Percentiles rank a stretch among this genome's conserved stretches.
Conservation (phyloP, 30 jellyfish, hydroid and myxozoan genomes). For the Pseudorhiza aurosa region DNA sequence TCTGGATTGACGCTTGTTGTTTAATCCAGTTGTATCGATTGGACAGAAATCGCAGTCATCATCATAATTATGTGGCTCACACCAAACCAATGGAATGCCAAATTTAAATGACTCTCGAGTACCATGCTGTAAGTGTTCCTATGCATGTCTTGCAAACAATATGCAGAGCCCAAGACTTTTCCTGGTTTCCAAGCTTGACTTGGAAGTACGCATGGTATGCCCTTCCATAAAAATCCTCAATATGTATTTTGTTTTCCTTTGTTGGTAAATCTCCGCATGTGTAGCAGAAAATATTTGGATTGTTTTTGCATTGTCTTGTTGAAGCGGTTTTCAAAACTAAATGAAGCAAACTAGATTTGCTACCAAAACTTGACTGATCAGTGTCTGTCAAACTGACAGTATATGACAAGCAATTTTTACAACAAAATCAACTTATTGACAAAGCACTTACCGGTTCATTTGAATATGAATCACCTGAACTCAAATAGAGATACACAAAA, state of each 20-base stretch:
- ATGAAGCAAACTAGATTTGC: neutral
- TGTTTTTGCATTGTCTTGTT: constrained; percentile 8
- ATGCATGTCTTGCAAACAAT: constrained; percentile 36
- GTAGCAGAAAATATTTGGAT: constrained; percentile 8
- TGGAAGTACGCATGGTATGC: constrained; percentile 10
- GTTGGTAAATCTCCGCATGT: constrained; percentile 7
- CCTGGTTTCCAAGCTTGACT: constrained; percentile 31
- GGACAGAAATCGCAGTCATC: constrained; percentile 22
- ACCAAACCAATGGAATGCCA: constrained; percentile 43
- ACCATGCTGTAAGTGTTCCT: constrained; percentile 2
- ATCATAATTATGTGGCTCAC: constrained; percentile 4
- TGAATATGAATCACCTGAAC: constrained; percentile 1
- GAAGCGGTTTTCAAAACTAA: neutral
- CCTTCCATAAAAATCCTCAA: neutral
- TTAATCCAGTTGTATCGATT: constrained; percentile 2
- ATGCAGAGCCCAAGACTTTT: constrained; percentile 30
- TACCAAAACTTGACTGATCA: neutral
- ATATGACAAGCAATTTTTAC: constrained; percentile 1
- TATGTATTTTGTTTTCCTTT: neutral
- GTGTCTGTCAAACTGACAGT: constrained; percentile 3
- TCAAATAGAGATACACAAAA: neutral
- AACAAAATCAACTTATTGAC: neutral
- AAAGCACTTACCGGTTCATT: neutral
- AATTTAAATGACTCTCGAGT: neutral
- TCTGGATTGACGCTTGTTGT: constrained; percentile 8